These are phyloP conservation scores for Ancistrus triradiatus DNA, from an alignment of 2,113 vertebrate genomes.

Conservation along the genomic window DNA sequence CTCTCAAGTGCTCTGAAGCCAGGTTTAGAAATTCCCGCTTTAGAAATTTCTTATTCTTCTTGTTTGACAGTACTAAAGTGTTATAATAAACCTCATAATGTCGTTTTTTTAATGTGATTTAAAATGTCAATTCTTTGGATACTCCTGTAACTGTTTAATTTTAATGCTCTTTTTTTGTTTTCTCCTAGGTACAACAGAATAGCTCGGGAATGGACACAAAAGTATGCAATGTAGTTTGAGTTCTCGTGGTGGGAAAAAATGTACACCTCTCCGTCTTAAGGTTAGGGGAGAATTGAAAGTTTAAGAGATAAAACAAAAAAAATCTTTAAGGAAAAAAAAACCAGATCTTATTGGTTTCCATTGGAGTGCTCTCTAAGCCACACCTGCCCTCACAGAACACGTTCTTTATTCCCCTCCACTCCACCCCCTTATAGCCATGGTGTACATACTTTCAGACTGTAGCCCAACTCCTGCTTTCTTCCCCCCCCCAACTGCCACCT, in stretches of 20 bases:
- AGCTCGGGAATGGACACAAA: conserved; percentile 99
- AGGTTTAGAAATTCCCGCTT: no score
- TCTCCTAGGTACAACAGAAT: conserved; percentile 97
- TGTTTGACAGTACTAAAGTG: no score
- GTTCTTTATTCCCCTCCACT: conserved; percentile 52
- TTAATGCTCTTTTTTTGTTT: no score
- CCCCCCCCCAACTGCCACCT: conserved; percentile 17
- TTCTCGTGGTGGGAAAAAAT: conserved; percentile 66
- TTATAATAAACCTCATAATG: no score
- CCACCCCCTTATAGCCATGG: conserved; percentile 47
- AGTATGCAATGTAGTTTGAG: conserved; percentile 99
- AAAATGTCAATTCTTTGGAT: no score
- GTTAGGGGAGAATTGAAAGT: conserved; percentile 96
- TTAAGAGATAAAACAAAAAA: conserved; percentile 76
- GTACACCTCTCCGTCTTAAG: conserved; percentile 85
- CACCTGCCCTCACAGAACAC: conserved; percentile 67
- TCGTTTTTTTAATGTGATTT: no score
- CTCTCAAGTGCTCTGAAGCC: no score
- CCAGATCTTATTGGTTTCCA: conserved; percentile 90
- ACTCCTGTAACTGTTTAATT: no score
- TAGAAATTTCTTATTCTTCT: no score
- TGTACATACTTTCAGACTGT: conserved; percentile 69
- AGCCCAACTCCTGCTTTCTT: conserved; percentile 40
- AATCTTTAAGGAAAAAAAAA: conserved; percentile 76
- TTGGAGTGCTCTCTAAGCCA: conserved; percentile 99